Evolutionary conservation across 1,140 invertebrate genomes (phyloP), one percentile per base, ranked within the genome.

Genomic region (Zophobas atratus): DNA sequence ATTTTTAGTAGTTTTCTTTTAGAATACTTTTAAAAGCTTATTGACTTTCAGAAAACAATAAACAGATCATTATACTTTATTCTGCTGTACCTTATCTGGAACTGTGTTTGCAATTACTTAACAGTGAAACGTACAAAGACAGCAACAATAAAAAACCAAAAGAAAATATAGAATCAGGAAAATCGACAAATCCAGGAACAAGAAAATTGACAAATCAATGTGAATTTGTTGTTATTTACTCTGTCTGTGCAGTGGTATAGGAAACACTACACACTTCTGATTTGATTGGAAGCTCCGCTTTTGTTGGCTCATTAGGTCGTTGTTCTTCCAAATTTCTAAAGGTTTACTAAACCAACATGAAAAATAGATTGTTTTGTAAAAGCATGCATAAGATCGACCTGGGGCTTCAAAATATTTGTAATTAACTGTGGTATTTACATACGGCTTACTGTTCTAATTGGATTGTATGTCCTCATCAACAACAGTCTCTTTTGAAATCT

Each of bases 241-340:
- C 39, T 73, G 39, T 73, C 33, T 67, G 60, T 67, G 35, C 60
- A 67, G 41, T 73, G 55, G 71, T 73, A 55, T 39, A 49, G 49
- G 49, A 53, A 73, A 73, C 71, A 73, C 71, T 55, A 55, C 70
- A 60, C 56, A 48, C 46, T 72, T n/a, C 20, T 73, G 71, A 73
- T 73, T 73, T 73, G 71, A 73, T 73, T 73, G 71, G 51, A 56
- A 56, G 33, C 70, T 72, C 46, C 33, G 49, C 53, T 77, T 57
- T 55, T 70, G 53, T 53, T 77, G 60, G 75, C 41, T 53, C 56
- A 70, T 53, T 70, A 70, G 60, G 36, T 49, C 6, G 75, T 53
- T 51, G 43, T 20, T 53, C 60, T 53, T 67, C 46, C 32, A 51
- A 67, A 76, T 76, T 60, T 70, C 60, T 51, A 73, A 43, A 33